Evolutionary conservation across 2,113 vertebrate genomes (phyloP).

Genomic region (Lagopus leucura): DNA sequence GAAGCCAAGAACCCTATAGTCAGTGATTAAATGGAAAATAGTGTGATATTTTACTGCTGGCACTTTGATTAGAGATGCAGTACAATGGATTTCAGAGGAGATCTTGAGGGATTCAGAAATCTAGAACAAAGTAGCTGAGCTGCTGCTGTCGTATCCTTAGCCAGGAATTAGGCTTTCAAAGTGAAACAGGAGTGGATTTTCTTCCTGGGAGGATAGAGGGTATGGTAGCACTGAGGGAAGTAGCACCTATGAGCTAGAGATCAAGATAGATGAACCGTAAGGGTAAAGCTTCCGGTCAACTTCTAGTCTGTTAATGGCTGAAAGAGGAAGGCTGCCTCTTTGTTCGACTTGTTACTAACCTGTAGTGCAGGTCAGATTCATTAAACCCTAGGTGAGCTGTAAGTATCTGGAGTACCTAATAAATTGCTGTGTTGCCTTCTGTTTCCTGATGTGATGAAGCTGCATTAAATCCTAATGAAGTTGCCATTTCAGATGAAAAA

Average conservation of each 20-base stretch:
- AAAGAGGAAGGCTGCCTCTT: neutral
- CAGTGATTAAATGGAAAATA: neutral
- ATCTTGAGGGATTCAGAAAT: neutral
- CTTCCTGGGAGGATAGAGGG: neutral
- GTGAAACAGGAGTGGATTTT: neutral
- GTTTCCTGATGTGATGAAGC: neutral
- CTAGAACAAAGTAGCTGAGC: neutral
- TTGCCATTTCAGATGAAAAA: neutral
- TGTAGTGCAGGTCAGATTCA: neutral
- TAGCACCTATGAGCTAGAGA: neutral
- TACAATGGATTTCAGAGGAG: neutral
- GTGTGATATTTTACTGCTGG: neutral
- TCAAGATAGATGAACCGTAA: neutral
- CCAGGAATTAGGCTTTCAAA: neutral
- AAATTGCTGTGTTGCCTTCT: neutral
- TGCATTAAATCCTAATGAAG: neutral
- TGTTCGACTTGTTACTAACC: neutral
- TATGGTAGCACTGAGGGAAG: neutral
- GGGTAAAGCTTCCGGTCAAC: neutral
- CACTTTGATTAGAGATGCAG: neutral
- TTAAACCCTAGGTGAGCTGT: neutral
- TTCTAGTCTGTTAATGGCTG: neutral
- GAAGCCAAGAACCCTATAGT: neutral
- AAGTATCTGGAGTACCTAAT: neutral
- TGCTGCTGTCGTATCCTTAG: neutral